phyloP scores from a whole-genome alignment of 2,113 vertebrate species.

The Murina feae region DNA sequence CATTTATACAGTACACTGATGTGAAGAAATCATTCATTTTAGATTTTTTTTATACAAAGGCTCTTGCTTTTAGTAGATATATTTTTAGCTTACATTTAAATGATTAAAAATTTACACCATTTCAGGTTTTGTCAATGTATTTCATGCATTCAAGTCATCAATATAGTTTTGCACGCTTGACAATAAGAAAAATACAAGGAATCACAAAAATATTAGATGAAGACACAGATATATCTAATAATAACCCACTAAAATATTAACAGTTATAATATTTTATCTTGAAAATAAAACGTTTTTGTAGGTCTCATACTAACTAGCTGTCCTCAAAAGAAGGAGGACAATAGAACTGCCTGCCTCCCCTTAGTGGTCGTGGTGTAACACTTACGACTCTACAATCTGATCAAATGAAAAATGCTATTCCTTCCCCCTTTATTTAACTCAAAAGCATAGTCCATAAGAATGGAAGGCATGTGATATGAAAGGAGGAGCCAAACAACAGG shows the following conservation, averaged over 20 bases:
- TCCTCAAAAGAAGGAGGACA: not conserved
- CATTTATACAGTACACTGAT: not conserved
- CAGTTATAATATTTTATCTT: constrained; percentile 3
- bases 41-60: not conserved
- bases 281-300: constrained; percentile 8
- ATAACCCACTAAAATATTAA: constrained; percentile 33
- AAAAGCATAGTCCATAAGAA: not conserved
- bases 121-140: constrained; percentile 12
- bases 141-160: not conserved
- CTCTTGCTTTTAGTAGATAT: not conserved
- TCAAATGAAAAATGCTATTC: not conserved
- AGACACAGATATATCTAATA: not conserved
- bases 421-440: not conserved
- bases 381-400: not conserved
- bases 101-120: not conserved
- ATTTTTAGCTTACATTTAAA: not conserved
- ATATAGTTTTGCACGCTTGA: not conserved
- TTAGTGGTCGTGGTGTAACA: not conserved
- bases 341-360: not conserved
- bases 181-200: not conserved
- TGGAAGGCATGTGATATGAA: not conserved
- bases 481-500: not conserved
- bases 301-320: not conserved
- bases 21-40: not conserved
- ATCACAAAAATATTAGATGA: not conserved